A percentile compares a stretch with the other conserved stretches of the same genome.
Evolutionary conservation across 2,113 vertebrate species (phyloP).

Genomic region (Callionymus lyra): DNA sequence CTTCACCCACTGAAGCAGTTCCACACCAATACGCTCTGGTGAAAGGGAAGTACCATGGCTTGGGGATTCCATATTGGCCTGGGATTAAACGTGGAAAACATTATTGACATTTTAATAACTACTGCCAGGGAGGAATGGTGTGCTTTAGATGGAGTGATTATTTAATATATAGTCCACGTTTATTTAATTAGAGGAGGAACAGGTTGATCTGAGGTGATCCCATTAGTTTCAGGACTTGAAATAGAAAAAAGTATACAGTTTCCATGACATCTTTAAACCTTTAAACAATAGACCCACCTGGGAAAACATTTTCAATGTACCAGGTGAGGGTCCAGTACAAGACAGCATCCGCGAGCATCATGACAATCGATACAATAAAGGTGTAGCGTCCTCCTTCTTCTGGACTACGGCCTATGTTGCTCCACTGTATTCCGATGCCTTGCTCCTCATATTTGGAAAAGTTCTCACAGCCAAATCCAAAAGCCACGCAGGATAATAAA

Average conservation of each 20-base stretch:
- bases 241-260: background rate
- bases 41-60: conserved; percentile 90
- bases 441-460: conserved; percentile 88
- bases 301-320: conserved; percentile 94
- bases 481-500: conserved; percentile 88
- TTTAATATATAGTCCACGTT: no score
- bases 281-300: conserved; percentile 72
- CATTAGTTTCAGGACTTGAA: no score
- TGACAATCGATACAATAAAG: conserved; percentile 76
- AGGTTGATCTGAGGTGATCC: no score
- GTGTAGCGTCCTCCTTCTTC: conserved; percentile 78
- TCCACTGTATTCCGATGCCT: conserved; percentile 89
- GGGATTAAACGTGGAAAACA: conserved; percentile 30
- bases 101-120: conserved; percentile 23
- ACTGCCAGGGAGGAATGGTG: no score
- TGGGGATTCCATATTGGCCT: conserved; percentile 95
- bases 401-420: conserved; percentile 77
- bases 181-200: no score
- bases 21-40: conserved; percentile 88
- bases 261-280: background rate
- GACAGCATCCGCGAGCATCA: conserved; percentile 83
- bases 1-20: conserved; percentile 25
- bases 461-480: conserved; percentile 90
- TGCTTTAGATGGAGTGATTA: no score
- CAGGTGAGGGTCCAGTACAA: conserved; percentile 86